These are phyloP conservation scores for Phthorimaea operculella DNA, from an alignment of 1,140 invertebrate species.

Conservation along the genomic window DNA sequence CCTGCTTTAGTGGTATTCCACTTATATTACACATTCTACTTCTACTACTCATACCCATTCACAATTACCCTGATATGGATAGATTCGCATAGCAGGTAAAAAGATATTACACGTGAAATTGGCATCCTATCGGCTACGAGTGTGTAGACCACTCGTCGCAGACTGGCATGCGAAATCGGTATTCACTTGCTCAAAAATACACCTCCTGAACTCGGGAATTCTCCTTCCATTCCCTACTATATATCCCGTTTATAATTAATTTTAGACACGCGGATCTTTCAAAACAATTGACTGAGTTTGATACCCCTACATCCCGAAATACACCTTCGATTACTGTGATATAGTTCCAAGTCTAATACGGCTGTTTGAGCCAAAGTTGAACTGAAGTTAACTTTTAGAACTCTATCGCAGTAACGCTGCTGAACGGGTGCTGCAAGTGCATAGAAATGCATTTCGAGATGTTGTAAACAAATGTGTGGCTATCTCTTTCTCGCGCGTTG, in stretches of 20 bases:
- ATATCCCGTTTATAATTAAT: constrained; percentile 15
- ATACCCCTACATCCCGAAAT: constrained; percentile 12
- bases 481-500: constrained; percentile 29
- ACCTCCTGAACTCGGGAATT: no score
- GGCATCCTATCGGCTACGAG: no score
- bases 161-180: no score
- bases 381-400: constrained; percentile 15
- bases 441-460: constrained; percentile 31
- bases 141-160: no score
- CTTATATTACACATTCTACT: no score
- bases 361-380: neutral
- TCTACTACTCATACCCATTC: no score
- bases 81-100: no score
- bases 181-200: no score
- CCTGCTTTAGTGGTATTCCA: no score
- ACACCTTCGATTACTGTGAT: constrained; percentile 6
- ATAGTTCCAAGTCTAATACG: constrained; percentile 6
- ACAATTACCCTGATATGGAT: no score
- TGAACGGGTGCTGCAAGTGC: constrained; percentile 22
- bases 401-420: constrained; percentile 13
- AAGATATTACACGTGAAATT: no score
- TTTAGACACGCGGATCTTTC: constrained; percentile 13
- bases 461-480: constrained; percentile 15
- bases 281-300: constrained; percentile 11
- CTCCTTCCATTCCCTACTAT: neutral